Evolutionary conservation across 2,797 vertebrate genomes (phyloP).

Genomic region (Luscinia luscinia): DNA sequence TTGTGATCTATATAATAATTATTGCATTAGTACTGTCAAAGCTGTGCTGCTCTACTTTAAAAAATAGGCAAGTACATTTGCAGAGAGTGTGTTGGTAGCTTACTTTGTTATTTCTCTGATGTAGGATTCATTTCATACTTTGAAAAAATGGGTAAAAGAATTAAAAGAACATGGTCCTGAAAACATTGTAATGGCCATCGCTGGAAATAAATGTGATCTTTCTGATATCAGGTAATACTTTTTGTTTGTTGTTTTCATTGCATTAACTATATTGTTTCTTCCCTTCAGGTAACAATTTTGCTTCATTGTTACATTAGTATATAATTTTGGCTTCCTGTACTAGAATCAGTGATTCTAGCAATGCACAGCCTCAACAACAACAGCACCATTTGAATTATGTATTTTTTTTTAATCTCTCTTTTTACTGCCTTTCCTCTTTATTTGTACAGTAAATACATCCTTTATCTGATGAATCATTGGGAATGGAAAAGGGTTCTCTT

Average conservation of each 20-base stretch:
- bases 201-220: conserved; percentile 98
- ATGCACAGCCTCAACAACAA: neutral
- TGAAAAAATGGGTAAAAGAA: conserved; percentile 99
- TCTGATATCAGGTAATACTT: conserved; percentile 92
- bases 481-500: neutral
- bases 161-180: conserved; percentile 98
- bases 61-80: neutral
- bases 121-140: conserved; percentile 97
- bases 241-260: neutral
- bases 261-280: neutral
- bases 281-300: neutral
- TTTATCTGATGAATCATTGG: neutral
- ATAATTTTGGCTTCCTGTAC: neutral
- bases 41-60: neutral
- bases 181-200: conserved; percentile 97
- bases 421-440: neutral
- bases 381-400: neutral
- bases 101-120: conserved; percentile 42
- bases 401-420: neutral
- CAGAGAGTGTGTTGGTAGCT: neutral
- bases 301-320: neutral
- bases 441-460: neutral
- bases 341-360: neutral
- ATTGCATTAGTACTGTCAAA: neutral
- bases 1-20: neutral